A percentile compares a stretch with the other conserved stretches of the same genome.
Conservation (phyloP, 2,113 vertebrate genomes). For the Microcebus griseorufus region DNA sequence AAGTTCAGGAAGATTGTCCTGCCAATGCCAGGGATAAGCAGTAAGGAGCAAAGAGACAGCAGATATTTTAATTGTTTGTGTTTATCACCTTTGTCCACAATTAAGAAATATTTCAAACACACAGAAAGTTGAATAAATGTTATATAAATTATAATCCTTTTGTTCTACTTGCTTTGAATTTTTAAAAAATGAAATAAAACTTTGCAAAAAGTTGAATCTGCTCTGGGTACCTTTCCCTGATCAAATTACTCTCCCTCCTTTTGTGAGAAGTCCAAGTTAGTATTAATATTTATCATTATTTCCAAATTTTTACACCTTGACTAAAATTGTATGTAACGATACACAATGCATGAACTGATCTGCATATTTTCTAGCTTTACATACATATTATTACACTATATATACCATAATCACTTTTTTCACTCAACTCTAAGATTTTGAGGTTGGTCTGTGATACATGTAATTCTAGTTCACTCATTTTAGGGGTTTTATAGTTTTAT, state of each 20-base stretch:
- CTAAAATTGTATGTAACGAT: background rate
- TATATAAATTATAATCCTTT: background rate
- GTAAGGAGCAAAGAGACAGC: background rate
- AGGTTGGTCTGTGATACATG: background rate
- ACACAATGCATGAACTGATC: background rate
- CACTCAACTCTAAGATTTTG: background rate
- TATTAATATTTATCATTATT: background rate
- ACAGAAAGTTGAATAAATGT: background rate
- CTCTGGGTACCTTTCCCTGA: background rate
- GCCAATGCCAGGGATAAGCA: background rate
- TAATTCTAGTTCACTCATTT: background rate
- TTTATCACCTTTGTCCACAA: slow-evolving; percentile 1
- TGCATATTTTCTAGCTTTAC: background rate
- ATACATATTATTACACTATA: background rate
- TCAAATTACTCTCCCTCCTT: background rate
- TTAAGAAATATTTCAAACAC: background rate
- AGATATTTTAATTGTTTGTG: background rate
- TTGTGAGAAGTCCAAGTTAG: background rate
- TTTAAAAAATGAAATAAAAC: background rate
- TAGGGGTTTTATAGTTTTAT: background rate
- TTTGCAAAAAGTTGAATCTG: background rate
- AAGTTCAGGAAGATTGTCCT: background rate
- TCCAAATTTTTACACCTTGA: background rate
- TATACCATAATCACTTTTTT: background rate
- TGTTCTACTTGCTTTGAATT: background rate